phyloP scores from a whole-genome alignment of 2,113 vertebrate species.

The Hiodon alosoides region DNA sequence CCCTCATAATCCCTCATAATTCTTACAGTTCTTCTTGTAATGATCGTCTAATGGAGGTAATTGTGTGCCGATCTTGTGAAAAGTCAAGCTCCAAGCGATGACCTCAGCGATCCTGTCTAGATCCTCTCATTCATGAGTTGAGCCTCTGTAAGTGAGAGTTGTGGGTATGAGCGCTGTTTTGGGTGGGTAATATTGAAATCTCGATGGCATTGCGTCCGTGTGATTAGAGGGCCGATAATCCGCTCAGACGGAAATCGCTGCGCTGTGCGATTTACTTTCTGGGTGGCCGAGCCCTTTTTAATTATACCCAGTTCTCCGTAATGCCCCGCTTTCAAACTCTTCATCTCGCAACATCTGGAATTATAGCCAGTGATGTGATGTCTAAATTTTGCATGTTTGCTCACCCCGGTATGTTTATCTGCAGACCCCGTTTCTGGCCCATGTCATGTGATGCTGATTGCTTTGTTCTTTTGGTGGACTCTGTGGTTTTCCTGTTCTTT shows the following conservation, averaged over 20 bases:
- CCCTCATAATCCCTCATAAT: not conserved
- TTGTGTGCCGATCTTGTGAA: not conserved
- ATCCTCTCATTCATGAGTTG: not conserved
- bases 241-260: not conserved
- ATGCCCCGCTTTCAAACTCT: not conserved
- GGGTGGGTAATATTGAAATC: not conserved
- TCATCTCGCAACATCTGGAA: not conserved
- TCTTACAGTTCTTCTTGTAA: not conserved
- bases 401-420: slow-evolving; percentile 10
- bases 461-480: not conserved
- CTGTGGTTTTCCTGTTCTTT: not conserved
- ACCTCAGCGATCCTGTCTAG: not conserved
- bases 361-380: not conserved
- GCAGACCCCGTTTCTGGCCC: slow-evolving; percentile 1
- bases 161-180: not conserved
- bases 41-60: not conserved
- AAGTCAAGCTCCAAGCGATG: not conserved
- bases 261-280: not conserved
- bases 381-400: not conserved
- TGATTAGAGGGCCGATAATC: not conserved
- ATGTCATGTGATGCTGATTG: not conserved
- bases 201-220: not conserved
- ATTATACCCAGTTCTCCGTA: slow-evolving; percentile 6
- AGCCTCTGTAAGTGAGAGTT: not conserved
- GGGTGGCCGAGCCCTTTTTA: slow-evolving; percentile 19